Base-by-base conservation (phyloP, 2,888 invertebrate species). In the Bombylius discolor region DNA sequence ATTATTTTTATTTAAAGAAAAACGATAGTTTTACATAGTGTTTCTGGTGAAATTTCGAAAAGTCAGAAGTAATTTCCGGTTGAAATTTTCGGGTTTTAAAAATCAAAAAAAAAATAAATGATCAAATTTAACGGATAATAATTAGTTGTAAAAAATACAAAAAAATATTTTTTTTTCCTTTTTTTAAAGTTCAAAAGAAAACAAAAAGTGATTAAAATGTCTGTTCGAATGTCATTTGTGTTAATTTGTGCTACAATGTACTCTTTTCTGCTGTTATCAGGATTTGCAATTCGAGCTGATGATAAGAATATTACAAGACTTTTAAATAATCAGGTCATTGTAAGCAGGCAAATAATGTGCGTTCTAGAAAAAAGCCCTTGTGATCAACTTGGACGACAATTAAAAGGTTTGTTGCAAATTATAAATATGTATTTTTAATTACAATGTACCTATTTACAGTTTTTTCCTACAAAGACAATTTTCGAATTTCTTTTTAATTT, bases 291-390 rank as follows among this genome's bases (percentile, higher is more conserved):
- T 42, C 58, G 61, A 53, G 60, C 66, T 23, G 69, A 71, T 63
- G 70, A 70, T 57, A 68, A 69, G 59, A 70, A 70, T 58, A 68
- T 71, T 14, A 69, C 70, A 42, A 66, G 69, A 60, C 61, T 71
- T 11, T 61, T 71, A 33, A 71, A 71, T 60, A 71, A 71, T 60
- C 71, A 71, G 61, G 71, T 68, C 49, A 70, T 74, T 65, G 74
- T 74, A 11, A 72, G 72, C 64, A 68, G 70, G 57, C 78, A 81
- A 65, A 76, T 82, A 55, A 72, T 77, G 64, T 82, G 82, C 65
- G 78, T 81, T 51, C 71, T 82, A 48, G 78, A 79, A 60, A 76
- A 73, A 62, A 78, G 76, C 59, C 78, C 78, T 11, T 83, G 83
- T 64, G 82, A 82, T 69, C 71, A 74, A 57, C 70, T 81, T 54